These are phyloP conservation scores for Pionites leucogaster DNA, from an alignment of 2,113 vertebrate species.

Conservation along the genomic window DNA sequence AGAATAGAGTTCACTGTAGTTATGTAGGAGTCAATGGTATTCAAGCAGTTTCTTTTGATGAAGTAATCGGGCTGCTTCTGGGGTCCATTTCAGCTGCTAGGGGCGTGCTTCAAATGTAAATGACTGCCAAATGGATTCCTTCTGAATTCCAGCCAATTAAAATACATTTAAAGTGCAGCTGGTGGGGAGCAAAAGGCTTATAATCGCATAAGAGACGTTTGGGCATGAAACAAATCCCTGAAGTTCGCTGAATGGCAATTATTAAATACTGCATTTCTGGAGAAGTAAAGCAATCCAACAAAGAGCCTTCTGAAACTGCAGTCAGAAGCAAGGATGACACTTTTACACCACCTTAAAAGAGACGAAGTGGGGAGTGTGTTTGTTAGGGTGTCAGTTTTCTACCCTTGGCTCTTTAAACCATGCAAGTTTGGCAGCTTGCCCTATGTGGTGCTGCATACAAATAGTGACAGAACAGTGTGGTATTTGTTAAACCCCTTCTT, in stretches of 20 bases:
- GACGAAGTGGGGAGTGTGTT: slow-evolving; percentile 71
- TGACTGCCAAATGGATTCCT: slow-evolving; percentile 85
- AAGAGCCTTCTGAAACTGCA: slow-evolving; percentile 34
- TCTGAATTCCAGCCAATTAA: slow-evolving; percentile 82
- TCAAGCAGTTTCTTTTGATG: slow-evolving; percentile 75
- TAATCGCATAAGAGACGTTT: slow-evolving; percentile 55
- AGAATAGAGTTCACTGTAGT: slow-evolving; percentile 60
- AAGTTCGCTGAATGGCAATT: slow-evolving; percentile 42
- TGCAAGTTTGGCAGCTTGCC: slow-evolving; percentile 76
- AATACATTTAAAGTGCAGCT: slow-evolving; percentile 83
- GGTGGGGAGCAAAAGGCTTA: slow-evolving; percentile 66
- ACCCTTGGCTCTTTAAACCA: slow-evolving; percentile 73
- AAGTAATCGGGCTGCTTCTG: slow-evolving; percentile 81
- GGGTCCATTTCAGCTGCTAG: slow-evolving; percentile 83
- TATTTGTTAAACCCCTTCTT: slow-evolving; percentile 76
- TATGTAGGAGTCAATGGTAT: slow-evolving; percentile 70
- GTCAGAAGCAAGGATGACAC: slow-evolving; percentile 71
- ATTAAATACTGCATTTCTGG: slow-evolving; percentile 37
- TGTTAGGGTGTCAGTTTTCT: slow-evolving; percentile 79
- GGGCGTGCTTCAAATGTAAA: slow-evolving; percentile 87
- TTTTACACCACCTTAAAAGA: slow-evolving; percentile 74
- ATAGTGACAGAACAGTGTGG: slow-evolving; percentile 82
- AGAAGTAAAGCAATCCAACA: slow-evolving; percentile 15
- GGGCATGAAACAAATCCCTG: slow-evolving; percentile 67
- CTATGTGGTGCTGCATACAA: slow-evolving; percentile 79